Evolutionary conservation across 2,888 invertebrate genomes (phyloP).

Genomic region (Anaspis maculata): DNA sequence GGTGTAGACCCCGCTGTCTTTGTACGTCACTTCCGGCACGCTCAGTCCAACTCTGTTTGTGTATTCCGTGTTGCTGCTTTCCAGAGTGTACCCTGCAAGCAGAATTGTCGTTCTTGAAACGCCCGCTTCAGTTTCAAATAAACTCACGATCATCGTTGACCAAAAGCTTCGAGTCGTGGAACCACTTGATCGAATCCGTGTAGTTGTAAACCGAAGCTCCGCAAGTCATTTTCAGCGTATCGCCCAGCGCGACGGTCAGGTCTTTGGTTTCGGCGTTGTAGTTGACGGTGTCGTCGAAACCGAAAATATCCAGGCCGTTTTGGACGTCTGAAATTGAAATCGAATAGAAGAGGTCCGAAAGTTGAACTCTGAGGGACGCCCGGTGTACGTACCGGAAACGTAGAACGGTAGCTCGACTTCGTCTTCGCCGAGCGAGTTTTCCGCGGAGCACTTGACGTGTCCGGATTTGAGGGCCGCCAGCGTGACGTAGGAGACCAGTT

Average conservation of each 20-base stretch:
- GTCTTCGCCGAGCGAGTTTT: constrained; percentile 37
- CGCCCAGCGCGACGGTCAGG: constrained; percentile 44
- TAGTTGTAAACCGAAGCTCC: constrained; percentile 50
- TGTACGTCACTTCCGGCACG: constrained; percentile 15
- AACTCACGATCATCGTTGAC: constrained; percentile 7
- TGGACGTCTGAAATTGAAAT: constrained; percentile 39
- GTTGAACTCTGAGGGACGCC: not conserved
- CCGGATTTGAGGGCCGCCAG: constrained; percentile 42
- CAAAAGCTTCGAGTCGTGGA: constrained; percentile 9
- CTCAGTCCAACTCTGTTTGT: constrained; percentile 20
- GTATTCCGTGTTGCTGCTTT: constrained; percentile 18
- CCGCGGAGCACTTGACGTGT: constrained; percentile 40
- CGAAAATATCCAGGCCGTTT: constrained; percentile 43
- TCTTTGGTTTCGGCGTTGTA: constrained; percentile 16
- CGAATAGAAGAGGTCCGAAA: not conserved
- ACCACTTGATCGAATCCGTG: constrained; percentile 47
- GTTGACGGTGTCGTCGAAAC: constrained; percentile 38
- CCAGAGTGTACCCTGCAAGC: constrained; percentile 12
- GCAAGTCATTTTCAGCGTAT: constrained; percentile 49
- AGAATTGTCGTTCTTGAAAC: not conserved
- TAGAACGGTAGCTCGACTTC: too few relatives aligned
- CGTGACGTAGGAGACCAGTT: constrained; percentile 33
- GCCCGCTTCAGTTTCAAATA: too few relatives aligned
- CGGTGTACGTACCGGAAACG: constrained; percentile 23
- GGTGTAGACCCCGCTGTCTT: constrained; percentile 22